A percentile compares a stretch with the other conserved stretches of the same genome.
phyloP scores from a whole-genome alignment of 2,888 invertebrate genomes.

The Diachrysia chrysitis region DNA sequence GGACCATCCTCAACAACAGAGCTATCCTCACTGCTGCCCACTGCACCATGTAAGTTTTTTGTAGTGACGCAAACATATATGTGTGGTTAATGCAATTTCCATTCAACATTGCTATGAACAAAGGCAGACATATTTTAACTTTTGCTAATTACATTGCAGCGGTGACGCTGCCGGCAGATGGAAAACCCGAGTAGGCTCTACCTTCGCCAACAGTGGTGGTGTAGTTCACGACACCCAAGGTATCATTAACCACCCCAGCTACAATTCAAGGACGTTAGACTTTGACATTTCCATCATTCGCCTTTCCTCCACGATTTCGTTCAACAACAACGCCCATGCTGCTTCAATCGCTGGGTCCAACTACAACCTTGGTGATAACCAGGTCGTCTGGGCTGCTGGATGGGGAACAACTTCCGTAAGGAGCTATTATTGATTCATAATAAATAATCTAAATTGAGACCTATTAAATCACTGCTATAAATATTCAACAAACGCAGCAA shows the following conservation, averaged over 20 bases:
- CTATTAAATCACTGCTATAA: too few relatives aligned
- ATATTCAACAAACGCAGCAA: too few relatives aligned
- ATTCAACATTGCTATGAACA: too few relatives aligned
- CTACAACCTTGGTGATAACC: slow-evolving; percentile 67
- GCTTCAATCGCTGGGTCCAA: slow-evolving; percentile 65
- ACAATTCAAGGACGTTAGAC: slow-evolving; percentile 56
- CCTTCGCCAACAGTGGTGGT: slow-evolving; percentile 67
- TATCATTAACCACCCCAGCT: slow-evolving; percentile 69
- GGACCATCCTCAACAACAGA: slow-evolving; percentile 33
- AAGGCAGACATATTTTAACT: too few relatives aligned
- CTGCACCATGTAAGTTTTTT: slow-evolving; percentile 24
- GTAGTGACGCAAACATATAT: too few relatives aligned
- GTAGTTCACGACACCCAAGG: slow-evolving; percentile 46
- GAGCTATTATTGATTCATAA: not conserved
- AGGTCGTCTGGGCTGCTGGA: slow-evolving; percentile 75
- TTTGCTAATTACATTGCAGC: slow-evolving; percentile 38
- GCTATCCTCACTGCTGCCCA: slow-evolving; percentile 41
- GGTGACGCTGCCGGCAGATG: slow-evolving; percentile 51
- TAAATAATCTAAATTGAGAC: too few relatives aligned
- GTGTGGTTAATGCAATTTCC: too few relatives aligned
- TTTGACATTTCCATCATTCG: slow-evolving; percentile 76
- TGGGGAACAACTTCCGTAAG: slow-evolving; percentile 72
- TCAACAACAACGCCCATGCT: slow-evolving; percentile 56
- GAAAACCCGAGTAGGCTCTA: slow-evolving; percentile 66
- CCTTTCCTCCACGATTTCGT: slow-evolving; percentile 56